A percentile compares a stretch with the other conserved stretches of the same genome.
phyloP scores from a whole-genome alignment of 2,888 invertebrate species.

The Gymnosoma rotundatum region DNA sequence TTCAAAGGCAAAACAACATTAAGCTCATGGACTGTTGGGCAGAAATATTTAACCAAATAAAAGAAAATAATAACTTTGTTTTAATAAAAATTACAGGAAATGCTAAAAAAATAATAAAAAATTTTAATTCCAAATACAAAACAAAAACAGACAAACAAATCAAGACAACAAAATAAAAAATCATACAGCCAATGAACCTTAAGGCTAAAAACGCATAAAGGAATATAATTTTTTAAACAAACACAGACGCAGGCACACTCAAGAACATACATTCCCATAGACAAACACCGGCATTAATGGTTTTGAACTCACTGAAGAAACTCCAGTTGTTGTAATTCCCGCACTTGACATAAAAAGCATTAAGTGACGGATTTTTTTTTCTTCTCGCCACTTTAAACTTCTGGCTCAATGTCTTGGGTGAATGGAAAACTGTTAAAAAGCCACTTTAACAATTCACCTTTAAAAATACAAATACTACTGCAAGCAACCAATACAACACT shows the following conservation, averaged over 20 bases:
- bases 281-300: neutral
- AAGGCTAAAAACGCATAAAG: slow-evolving; percentile 65
- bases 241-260: slow-evolving; percentile 20
- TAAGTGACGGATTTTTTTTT: neutral
- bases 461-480: slow-evolving; percentile 8
- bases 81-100: slow-evolving; percentile 18
- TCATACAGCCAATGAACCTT: slow-evolving; percentile 66
- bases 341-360: slow-evolving; percentile 65
- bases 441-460: slow-evolving; percentile 45
- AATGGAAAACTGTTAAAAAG: slow-evolving; percentile 55
- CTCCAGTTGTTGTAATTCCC: slow-evolving; percentile 66
- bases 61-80: slow-evolving; percentile 2
- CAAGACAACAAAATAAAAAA: slow-evolving; percentile 42
- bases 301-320: slow-evolving; percentile 1
- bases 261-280: neutral
- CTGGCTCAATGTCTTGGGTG: slow-evolving; percentile 9
- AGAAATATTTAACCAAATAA: slow-evolving; percentile 25
- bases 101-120: neutral
- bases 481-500: neutral
- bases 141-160: slow-evolving; percentile 47
- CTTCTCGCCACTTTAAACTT: slow-evolving; percentile 23
- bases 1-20: slow-evolving; percentile 39
- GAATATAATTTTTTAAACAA: slow-evolving; percentile 56
- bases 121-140: slow-evolving; percentile 14
- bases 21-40: slow-evolving; percentile 53